These are phyloP conservation scores for Pachyrhynchus sulphureomaculatus DNA, from an alignment of 1,140 invertebrate species.

Conservation along the genomic window DNA sequence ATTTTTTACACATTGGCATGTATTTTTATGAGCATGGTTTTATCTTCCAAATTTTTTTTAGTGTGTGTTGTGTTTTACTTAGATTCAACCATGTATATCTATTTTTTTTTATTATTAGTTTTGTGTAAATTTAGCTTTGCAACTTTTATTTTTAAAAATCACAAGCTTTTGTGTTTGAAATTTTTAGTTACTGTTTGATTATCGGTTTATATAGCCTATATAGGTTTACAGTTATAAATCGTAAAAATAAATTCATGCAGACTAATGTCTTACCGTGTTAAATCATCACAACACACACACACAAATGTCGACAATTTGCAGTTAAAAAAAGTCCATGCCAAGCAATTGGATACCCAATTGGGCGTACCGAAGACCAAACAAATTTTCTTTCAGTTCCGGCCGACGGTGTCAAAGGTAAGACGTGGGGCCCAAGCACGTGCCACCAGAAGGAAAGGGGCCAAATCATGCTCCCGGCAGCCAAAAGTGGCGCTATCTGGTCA, in stretches of 20 bases:
- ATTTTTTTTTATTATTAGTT: not conserved
- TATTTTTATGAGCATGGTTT: constrained; percentile 27
- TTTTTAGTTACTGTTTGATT: too few relatives aligned
- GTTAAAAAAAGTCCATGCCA: not conserved
- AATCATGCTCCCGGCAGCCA: constrained; percentile 52
- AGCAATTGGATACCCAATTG: not conserved
- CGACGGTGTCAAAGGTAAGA: constrained; percentile 94
- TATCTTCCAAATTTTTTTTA: constrained; percentile 7
- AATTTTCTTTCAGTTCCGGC: constrained; percentile 71
- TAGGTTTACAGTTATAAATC: too few relatives aligned
- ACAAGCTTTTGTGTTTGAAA: too few relatives aligned
- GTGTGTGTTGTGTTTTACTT: constrained; percentile 27
- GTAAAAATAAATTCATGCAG: too few relatives aligned
- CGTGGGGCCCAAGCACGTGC: constrained; percentile 92
- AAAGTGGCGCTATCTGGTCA: constrained; percentile 53
- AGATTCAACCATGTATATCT: not conserved
- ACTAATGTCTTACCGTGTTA: too few relatives aligned
- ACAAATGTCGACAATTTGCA: not conserved
- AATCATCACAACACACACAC: not conserved
- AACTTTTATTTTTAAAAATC: not conserved
- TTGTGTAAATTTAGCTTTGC: not conserved
- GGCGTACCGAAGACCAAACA: not conserved
- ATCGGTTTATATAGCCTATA: too few relatives aligned
- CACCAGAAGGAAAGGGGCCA: constrained; percentile 87
- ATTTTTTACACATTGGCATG: constrained; percentile 25